phyloP scores from a whole-genome alignment of 2,797 vertebrate species.

The Hydrocynus forskahlii region DNA sequence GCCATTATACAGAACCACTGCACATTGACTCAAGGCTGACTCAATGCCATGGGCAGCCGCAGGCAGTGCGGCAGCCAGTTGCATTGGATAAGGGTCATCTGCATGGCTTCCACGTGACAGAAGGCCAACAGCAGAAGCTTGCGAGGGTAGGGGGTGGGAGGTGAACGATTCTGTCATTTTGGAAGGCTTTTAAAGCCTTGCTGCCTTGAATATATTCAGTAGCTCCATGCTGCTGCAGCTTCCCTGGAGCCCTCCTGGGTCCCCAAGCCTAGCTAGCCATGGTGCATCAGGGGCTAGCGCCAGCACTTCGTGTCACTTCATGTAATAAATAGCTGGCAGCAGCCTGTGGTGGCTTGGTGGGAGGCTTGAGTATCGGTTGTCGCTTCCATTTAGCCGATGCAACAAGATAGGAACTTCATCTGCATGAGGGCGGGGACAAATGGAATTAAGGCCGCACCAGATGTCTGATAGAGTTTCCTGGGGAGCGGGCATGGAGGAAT shows the following conservation, averaged over 20 bases:
- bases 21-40: conserved; percentile 19
- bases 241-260: conserved; percentile 33
- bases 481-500: background rate
- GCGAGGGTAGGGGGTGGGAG: background rate
- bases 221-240: conserved; percentile 17
- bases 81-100: conserved; percentile 35
- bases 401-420: conserved; percentile 38
- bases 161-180: conserved; percentile 9
- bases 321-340: conserved; percentile 58
- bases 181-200: conserved; percentile 43
- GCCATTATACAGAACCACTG: conserved; percentile 32
- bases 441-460: conserved; percentile 46
- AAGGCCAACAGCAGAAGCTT: background rate
- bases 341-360: conserved; percentile 48
- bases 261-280: conserved; percentile 19
- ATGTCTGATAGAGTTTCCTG: conserved; percentile 38
- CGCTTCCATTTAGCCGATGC: conserved; percentile 52
- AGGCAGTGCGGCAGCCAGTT: background rate
- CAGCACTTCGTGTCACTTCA: conserved; percentile 48
- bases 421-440: conserved; percentile 52
- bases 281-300: conserved; percentile 31
- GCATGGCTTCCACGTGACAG: background rate
- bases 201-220: conserved; percentile 50
- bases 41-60: conserved; percentile 13
- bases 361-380: conserved; percentile 52